A percentile compares a stretch with the other conserved stretches of the same genome.
These are phyloP conservation scores for Hemitrygon akajei DNA, from an alignment of 2,797 vertebrate genomes.

Conservation along the genomic window DNA sequence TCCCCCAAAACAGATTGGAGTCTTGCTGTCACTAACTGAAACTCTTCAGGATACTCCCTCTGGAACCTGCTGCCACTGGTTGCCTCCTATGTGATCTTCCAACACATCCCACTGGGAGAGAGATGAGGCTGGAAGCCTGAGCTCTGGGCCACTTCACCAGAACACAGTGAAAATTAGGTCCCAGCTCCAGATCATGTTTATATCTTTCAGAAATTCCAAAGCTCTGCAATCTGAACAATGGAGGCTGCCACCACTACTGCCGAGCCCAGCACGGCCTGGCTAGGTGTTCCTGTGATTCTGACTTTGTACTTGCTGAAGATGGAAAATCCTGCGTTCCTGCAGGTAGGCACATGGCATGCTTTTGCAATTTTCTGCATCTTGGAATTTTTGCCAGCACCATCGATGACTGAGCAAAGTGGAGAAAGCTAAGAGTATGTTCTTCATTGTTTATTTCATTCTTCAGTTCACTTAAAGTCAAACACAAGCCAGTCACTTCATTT, in stretches of 20 bases:
- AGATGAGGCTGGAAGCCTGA: too few relatives aligned
- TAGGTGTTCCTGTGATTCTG: conserved; percentile 67
- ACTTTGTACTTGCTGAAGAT: conserved; percentile 64
- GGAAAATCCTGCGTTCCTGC: conserved; percentile 66
- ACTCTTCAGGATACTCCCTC: too few relatives aligned
- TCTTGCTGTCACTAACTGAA: too few relatives aligned
- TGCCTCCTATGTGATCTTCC: too few relatives aligned
- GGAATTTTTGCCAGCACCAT: too few relatives aligned
- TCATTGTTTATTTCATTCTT: not conserved
- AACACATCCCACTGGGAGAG: too few relatives aligned
- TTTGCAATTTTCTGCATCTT: not conserved
- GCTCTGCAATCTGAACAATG: conserved; percentile 75
- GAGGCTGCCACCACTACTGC: conserved; percentile 83
- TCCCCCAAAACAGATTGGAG: too few relatives aligned
- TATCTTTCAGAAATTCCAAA: conserved; percentile 60
- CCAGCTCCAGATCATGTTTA: not conserved
- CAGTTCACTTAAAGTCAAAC: not conserved
- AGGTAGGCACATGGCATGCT: conserved; percentile 53
- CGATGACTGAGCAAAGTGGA: not conserved
- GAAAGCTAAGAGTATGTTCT: not conserved
- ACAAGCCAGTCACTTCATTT: not conserved
- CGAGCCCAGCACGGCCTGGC: conserved; percentile 46
- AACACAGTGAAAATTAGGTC: not conserved
- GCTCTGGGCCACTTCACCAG: not conserved
- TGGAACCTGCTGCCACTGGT: too few relatives aligned